Evolutionary conservation across 64 coral and sea anemone genomes (phyloP).

Genomic region (Actinia tenebrosa): DNA sequence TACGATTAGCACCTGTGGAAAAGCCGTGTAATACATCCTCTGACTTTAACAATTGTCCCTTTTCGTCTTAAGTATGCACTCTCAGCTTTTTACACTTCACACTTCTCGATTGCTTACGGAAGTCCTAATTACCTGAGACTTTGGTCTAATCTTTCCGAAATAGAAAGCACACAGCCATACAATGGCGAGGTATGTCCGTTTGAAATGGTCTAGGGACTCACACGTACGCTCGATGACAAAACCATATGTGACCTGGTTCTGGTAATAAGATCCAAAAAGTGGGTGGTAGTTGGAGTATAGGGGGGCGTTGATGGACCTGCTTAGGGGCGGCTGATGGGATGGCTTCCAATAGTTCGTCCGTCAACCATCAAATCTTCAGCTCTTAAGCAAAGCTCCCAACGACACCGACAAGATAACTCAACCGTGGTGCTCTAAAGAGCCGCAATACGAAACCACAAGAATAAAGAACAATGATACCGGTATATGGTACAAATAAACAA

Average conservation of each 20-base stretch:
- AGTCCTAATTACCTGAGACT: constrained; percentile 48
- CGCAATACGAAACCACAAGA: background rate
- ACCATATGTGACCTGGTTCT: background rate
- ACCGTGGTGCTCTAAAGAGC: constrained; percentile 3
- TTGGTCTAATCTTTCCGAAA: constrained; percentile 10
- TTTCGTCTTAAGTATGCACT: background rate
- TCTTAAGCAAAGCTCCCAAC: constrained; percentile 6
- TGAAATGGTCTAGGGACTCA: background rate
- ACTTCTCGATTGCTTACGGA: constrained; percentile 85
- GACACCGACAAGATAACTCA: constrained; percentile 14
- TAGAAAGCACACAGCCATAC: background rate
- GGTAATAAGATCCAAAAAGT: constrained; percentile 24
- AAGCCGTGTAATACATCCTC: background rate
- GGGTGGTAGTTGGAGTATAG: background rate
- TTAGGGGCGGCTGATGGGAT: constrained; percentile 27
- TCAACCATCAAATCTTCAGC: constrained; percentile 20
- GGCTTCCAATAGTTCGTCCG: constrained; percentile 23
- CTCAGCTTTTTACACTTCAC: constrained; percentile 52
- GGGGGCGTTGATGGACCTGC: constrained; percentile 6
- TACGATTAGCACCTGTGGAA: constrained; percentile 15
- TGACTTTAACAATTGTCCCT: background rate
- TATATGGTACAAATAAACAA: background rate
- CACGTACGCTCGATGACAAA: background rate
- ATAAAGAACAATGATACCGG: background rate
- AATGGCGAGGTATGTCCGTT: background rate